These are phyloP conservation scores for Dicaeum eximium DNA, from an alignment of 2,113 vertebrate species.

Conservation along the genomic window DNA sequence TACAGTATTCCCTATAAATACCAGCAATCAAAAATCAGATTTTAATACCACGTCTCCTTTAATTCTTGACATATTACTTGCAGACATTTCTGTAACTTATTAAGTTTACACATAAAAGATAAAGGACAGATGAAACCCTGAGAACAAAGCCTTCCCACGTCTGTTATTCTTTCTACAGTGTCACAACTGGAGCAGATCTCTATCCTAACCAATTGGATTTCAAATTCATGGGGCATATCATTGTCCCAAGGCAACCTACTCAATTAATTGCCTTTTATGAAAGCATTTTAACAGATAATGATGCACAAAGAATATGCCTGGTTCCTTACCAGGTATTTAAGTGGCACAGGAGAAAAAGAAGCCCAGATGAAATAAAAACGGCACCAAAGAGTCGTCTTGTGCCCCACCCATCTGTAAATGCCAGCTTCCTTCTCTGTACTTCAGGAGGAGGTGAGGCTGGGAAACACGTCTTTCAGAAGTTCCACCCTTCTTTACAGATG, in stretches of 20 bases:
- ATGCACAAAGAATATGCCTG: neutral
- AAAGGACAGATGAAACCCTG: neutral
- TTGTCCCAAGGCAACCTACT: neutral
- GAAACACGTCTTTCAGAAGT: slow-evolving; percentile 35
- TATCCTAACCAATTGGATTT: neutral
- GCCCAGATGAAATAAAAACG: neutral
- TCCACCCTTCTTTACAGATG: slow-evolving; percentile 60
- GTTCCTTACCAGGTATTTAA: neutral
- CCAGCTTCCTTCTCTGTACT: slow-evolving; percentile 13
- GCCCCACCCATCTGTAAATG: slow-evolving; percentile 41
- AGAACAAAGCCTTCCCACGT: slow-evolving; percentile 35
- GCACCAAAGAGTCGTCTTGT: slow-evolving; percentile 9
- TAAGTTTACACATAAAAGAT: slow-evolving; percentile 21
- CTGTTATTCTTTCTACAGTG: neutral
- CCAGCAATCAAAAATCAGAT: neutral
- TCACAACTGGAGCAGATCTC: slow-evolving; percentile 25
- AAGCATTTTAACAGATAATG: slow-evolving; percentile 23
- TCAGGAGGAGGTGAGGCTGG: slow-evolving; percentile 59
- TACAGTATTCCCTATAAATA: neutral
- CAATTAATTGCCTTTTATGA: neutral
- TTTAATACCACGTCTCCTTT: neutral
- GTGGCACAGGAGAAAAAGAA: neutral
- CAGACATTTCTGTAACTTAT: neutral
- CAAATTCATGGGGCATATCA: neutral
- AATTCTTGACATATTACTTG: neutral